phyloP scores from a whole-genome alignment of 2,797 vertebrate species.

The Brachymystax lenok region DNA sequence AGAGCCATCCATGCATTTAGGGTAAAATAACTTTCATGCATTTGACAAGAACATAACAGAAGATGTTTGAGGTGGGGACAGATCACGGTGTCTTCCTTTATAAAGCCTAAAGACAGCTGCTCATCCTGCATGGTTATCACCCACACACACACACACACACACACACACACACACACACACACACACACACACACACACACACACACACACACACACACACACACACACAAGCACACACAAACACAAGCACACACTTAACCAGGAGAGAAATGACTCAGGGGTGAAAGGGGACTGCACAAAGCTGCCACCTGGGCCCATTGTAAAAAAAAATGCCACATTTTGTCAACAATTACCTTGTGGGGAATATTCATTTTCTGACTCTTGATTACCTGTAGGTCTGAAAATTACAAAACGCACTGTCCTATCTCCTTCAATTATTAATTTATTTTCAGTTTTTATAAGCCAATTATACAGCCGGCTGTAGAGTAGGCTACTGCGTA shows the following conservation, averaged over 20 bases:
- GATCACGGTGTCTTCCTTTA: background rate
- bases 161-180: background rate
- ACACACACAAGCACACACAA: background rate
- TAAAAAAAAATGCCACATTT: background rate
- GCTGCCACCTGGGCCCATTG: background rate
- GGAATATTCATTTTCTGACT: background rate
- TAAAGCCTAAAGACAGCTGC: background rate
- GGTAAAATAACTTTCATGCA: background rate
- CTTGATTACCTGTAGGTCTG: background rate
- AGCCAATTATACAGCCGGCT: no score
- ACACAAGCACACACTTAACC: background rate
- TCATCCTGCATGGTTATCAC: background rate
- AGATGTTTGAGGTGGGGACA: background rate
- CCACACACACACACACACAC: background rate
- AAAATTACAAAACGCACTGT: background rate
- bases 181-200: constrained; percentile 5
- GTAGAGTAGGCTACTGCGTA: no score
- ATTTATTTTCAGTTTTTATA: background rate
- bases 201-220: no score
- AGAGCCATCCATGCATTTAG: background rate
- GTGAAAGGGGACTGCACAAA: background rate
- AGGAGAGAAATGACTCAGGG: no score
- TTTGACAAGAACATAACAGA: background rate
- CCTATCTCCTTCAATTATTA: background rate
- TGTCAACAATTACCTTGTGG: background rate